Conservation (phyloP, 2,888 invertebrate genomes). For the Hyppa rectilinea region DNA sequence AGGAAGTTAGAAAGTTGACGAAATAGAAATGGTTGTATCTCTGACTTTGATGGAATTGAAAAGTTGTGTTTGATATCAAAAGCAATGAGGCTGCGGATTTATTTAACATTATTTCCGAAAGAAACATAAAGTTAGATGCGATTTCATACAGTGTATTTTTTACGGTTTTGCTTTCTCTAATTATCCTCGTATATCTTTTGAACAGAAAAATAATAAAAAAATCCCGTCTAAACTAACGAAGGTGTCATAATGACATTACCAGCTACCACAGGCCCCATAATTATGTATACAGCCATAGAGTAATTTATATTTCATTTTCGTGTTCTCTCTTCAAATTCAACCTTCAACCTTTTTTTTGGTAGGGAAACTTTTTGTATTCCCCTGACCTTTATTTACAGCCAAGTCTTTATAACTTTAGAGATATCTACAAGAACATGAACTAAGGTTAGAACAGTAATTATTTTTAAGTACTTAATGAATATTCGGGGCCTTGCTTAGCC, state of each 20-base stretch:
- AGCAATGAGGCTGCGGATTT: conserved; percentile 29
- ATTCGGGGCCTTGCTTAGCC: conserved; percentile 44
- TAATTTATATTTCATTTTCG: conserved; percentile 15
- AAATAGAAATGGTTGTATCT: conserved; percentile 28
- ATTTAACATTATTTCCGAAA: conserved; percentile 26
- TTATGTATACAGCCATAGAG: conserved; percentile 25
- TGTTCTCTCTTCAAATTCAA: conserved; percentile 10
- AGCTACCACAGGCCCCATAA: conserved; percentile 16
- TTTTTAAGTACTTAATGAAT: conserved; percentile 55
- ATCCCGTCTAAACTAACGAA: conserved; percentile 13
- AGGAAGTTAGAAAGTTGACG: conserved; percentile 30
- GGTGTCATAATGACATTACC: conserved; percentile 22
- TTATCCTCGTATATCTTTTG: too few species aligned
- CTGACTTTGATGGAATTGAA: conserved; percentile 46
- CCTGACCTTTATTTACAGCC: conserved; percentile 28
- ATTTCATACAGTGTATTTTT: conserved; percentile 6
- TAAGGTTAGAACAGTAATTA: conserved; percentile 47
- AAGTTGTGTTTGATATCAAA: conserved; percentile 44
- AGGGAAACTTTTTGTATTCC: conserved; percentile 25
- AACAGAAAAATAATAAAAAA: conserved; percentile 1
- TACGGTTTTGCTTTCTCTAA: neutral
- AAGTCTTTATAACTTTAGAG: conserved; percentile 36
- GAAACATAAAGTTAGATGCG: conserved; percentile 9
- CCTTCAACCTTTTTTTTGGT: neutral
- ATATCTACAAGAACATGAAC: conserved; percentile 33